phyloP scores from a whole-genome alignment of 1,140 invertebrate genomes.

The Drosophila gunungcola region DNA sequence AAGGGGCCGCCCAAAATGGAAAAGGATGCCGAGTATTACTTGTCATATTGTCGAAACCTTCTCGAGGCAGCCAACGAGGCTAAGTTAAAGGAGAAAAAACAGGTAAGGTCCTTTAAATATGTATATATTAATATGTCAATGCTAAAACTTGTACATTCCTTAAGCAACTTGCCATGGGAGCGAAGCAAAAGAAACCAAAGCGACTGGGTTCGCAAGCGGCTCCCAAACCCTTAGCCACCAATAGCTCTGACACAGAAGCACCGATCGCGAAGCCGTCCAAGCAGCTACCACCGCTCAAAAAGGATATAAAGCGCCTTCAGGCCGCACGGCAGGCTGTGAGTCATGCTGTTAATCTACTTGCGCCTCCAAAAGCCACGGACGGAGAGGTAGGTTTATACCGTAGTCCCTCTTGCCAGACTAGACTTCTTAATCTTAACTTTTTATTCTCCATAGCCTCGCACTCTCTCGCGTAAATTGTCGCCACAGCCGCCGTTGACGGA shows the following conservation, averaged over 20 bases:
- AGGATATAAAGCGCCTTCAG: constrained; percentile 56
- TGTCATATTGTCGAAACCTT: constrained; percentile 50
- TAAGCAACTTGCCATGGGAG: constrained; percentile 31
- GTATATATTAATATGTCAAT: background rate
- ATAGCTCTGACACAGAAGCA: too few relatives aligned
- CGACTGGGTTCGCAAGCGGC: background rate
- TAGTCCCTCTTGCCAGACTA: too few relatives aligned
- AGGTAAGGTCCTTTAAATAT: constrained; percentile 19
- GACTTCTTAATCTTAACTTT: background rate
- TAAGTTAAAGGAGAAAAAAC: constrained; percentile 43
- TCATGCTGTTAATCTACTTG: constrained; percentile 46
- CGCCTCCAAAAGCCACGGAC: background rate
- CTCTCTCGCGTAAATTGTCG: constrained; percentile 46
- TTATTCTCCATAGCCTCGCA: constrained; percentile 29
- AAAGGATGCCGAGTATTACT: constrained; percentile 33
- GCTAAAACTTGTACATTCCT: background rate
- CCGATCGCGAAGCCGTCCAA: background rate
- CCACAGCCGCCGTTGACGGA: constrained; percentile 18
- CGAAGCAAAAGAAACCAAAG: constrained; percentile 5
- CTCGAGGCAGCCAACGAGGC: constrained; percentile 57
- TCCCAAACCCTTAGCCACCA: background rate
- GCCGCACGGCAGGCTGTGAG: constrained; percentile 51
- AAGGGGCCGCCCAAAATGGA: background rate
- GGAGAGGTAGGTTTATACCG: constrained; percentile 27
- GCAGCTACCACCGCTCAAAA: constrained; percentile 18